Conservation (phyloP, 2,888 invertebrate species). For the Chymomyza caudatula region DNA sequence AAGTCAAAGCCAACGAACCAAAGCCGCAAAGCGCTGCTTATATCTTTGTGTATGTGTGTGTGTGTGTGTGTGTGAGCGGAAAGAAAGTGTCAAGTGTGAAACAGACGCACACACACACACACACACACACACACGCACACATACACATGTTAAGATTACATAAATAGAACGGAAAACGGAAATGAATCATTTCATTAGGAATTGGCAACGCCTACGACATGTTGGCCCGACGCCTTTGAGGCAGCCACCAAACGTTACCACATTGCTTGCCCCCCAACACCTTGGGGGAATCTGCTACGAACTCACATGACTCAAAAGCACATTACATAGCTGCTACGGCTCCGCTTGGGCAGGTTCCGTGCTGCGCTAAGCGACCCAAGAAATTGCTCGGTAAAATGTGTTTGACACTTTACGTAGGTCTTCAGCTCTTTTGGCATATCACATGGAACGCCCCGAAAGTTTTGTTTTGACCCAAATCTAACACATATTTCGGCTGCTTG, state of each 20-base stretch:
- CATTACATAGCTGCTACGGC: not conserved
- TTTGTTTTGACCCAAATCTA: not conserved
- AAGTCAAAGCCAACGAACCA: slow-evolving; percentile 61
- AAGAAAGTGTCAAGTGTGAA: slow-evolving; percentile 69
- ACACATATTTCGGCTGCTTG: slow-evolving; percentile 24
- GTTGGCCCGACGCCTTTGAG: not conserved
- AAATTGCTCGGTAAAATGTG: slow-evolving; percentile 66
- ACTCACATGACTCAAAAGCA: not conserved
- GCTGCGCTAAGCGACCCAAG: slow-evolving; percentile 50
- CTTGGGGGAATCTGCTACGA: not conserved
- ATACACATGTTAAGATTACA: slow-evolving; percentile 10
- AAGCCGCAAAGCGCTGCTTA: slow-evolving; percentile 28
- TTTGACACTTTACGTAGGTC: slow-evolving; percentile 70
- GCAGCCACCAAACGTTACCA: not conserved
- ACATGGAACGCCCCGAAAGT: not conserved
- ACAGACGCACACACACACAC: slow-evolving; percentile 19
- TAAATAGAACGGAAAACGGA: slow-evolving; percentile 68
- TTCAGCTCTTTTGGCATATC: slow-evolving; percentile 25
- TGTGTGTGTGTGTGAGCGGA: slow-evolving; percentile 31
- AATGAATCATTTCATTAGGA: slow-evolving; percentile 77
- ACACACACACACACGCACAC: slow-evolving; percentile 6
- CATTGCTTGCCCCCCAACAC: not conserved
- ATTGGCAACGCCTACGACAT: slow-evolving; percentile 67
- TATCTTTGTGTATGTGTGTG: not conserved
- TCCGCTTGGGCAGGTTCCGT: not conserved